Base-by-base conservation (phyloP, 1,140 invertebrate genomes). In the Drosophila parvula region DNA sequence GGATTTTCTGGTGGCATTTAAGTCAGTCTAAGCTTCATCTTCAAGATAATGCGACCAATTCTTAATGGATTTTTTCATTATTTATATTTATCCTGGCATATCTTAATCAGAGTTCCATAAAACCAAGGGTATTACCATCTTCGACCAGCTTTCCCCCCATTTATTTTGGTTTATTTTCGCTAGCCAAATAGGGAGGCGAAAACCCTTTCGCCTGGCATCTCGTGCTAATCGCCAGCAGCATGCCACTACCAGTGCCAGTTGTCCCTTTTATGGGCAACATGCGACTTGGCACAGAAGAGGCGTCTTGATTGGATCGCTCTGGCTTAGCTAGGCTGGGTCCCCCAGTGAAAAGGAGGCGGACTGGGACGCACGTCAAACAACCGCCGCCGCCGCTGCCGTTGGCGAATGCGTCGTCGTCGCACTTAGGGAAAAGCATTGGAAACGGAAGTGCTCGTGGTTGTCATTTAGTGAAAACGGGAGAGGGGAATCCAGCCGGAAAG, bases 361-460 rank as follows among this genome's bases (percentile, higher is more conserved):
- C 47, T 48, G 22, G 28, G 38, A 68, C 65, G 32, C 38, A 68
- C 45, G 60, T 27, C 51, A 18, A 34, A 53, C 51, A 14, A 53
- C 22, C 12, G 5, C 2, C 34, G 7, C 44, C 18, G 47, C 40
- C 27, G 68, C 22, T 22, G 43, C 22, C 22, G 43, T 36, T 41
- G 63, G 63, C 40, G 51, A 68, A 44, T 67, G 60, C 67, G 67
- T 51, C 30, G 45, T 40, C 67, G 67, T 68, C 27, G 45, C 50
- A 57, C 64, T 68, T 41, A 32, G 61, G 50, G 44, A n/a, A 74
- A 73, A 61, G 43, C 73, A 44, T 57, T 41, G 70, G 71, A 64
- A 77, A 77, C 74, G 74, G 74, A 77, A 77, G 74, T 77, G 74
- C 73, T 77, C 40, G 74, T 59, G 69, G 69, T 71, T 71, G 67